Percentiles rank a stretch among this genome's conserved stretches.
phyloP scores from a whole-genome alignment of 2,113 vertebrate genomes.

The Hyla sarda region DNA sequence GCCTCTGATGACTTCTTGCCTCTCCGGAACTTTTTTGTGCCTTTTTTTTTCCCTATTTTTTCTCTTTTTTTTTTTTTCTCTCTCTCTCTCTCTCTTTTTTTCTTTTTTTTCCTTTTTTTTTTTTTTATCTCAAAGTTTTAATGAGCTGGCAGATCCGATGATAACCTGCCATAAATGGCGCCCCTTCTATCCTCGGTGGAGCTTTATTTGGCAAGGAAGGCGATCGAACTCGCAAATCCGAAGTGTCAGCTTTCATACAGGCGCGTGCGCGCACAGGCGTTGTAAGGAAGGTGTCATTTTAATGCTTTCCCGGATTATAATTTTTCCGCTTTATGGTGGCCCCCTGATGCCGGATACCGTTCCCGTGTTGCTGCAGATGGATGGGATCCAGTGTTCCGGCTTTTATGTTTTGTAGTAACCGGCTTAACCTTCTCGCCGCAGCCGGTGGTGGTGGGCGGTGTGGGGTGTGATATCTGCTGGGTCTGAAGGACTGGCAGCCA shows the following conservation, averaged over 20 bases:
- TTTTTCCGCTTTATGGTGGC: constrained; percentile 67
- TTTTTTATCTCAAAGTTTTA: constrained; percentile 76
- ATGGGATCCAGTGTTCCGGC: constrained; percentile 61
- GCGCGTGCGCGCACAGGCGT: constrained; percentile 1
- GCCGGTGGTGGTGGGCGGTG: background rate
- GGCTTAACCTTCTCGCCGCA: background rate
- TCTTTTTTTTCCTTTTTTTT: background rate
- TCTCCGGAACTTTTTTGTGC: constrained; percentile 66
- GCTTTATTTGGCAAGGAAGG: constrained; percentile 65
- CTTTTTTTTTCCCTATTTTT: constrained; percentile 65
- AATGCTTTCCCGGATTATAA: constrained; percentile 75
- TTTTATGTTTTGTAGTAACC: background rate
- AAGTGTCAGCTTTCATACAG: constrained; percentile 76
- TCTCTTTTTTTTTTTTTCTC: constrained; percentile 58
- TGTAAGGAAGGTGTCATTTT: constrained; percentile 72
- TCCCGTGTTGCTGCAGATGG: constrained; percentile 67
- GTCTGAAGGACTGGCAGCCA: background rate
- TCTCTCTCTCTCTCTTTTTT: constrained; percentile 40
- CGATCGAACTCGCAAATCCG: constrained; percentile 66
- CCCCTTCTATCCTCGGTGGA: constrained; percentile 31
- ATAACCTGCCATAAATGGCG: constrained; percentile 70
- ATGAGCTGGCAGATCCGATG: constrained; percentile 75
- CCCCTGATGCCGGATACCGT: constrained; percentile 65
- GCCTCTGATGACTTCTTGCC: constrained; percentile 69
- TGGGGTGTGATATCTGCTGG: background rate